Conservation (phyloP, 2,797 vertebrate species). For the Caiman crocodilus region DNA sequence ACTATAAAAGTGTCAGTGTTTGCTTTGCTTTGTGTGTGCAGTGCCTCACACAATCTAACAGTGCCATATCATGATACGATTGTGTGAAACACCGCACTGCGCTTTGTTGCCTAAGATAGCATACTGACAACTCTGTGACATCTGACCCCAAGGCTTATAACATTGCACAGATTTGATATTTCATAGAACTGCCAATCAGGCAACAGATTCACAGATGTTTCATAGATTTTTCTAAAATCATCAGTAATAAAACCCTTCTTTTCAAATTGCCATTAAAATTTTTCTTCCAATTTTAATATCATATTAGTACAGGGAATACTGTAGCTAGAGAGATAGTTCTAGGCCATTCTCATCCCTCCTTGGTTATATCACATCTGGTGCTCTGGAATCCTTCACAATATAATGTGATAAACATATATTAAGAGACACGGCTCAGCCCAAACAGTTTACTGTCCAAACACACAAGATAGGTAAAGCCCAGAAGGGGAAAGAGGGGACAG, state of each 20-base stretch:
- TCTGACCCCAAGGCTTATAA: not conserved
- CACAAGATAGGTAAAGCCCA: no score
- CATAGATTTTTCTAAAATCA: rapidly evolving
- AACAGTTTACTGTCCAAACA: no score
- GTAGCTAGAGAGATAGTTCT: no score
- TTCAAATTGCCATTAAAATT: not conserved
- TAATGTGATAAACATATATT: not conserved
- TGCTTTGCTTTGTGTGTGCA: rapidly evolving
- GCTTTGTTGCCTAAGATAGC: rapidly evolving
- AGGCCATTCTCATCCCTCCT: not conserved
- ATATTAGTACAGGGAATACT: rapidly evolving
- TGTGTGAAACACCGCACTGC: no score
- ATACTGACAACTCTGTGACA: rapidly evolving
- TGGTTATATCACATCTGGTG: not conserved
- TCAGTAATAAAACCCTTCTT: not conserved
- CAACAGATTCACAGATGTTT: not conserved
- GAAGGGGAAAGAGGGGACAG: no score
- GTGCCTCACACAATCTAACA: rapidly evolving
- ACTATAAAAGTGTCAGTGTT: not conserved
- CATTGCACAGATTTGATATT: no score
- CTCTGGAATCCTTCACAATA: not conserved
- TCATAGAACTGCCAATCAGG: no score
- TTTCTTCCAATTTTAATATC: no score
- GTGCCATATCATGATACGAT: no score
- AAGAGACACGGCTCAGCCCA: no score